A percentile compares a stretch with the other conserved stretches of the same genome.
These are phyloP conservation scores for Latrodectus elegans DNA, from an alignment of 2,888 invertebrate species.

Conservation along the genomic window DNA sequence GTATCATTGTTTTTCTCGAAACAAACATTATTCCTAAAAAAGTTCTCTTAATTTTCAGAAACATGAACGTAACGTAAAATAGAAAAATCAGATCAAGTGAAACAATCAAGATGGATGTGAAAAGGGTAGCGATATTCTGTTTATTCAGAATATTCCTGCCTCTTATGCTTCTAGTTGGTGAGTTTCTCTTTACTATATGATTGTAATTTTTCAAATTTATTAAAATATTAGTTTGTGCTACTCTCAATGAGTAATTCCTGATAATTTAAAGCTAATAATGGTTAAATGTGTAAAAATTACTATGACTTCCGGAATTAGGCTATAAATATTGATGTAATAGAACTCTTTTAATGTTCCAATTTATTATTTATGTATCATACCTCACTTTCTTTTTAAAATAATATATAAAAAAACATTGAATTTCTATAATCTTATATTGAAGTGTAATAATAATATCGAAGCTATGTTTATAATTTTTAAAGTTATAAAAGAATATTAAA, in stretches of 20 bases:
- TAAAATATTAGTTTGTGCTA: neutral
- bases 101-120: slow-evolving; percentile 20
- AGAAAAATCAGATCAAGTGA: neutral
- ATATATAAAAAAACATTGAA: too few species aligned
- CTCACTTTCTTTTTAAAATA: too few species aligned
- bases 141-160: slow-evolving; percentile 60
- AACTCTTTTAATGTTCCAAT: too few species aligned
- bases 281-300: neutral
- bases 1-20: neutral
- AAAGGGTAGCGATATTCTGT: slow-evolving; percentile 53
- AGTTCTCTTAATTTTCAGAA: neutral
- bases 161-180: slow-evolving; percentile 49
- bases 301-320: too few species aligned
- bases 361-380: too few species aligned
- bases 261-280: neutral
- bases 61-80: neutral
- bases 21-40: neutral
- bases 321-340: too few species aligned
- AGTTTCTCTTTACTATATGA: neutral
- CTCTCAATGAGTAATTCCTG: neutral
- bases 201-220: neutral
- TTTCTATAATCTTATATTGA: too few species aligned
- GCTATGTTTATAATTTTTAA: too few species aligned
- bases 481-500: too few species aligned
- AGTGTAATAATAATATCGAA: too few species aligned